Base-by-base conservation (phyloP, 2,888 invertebrate species). In the Tinea semifulvella region DNA sequence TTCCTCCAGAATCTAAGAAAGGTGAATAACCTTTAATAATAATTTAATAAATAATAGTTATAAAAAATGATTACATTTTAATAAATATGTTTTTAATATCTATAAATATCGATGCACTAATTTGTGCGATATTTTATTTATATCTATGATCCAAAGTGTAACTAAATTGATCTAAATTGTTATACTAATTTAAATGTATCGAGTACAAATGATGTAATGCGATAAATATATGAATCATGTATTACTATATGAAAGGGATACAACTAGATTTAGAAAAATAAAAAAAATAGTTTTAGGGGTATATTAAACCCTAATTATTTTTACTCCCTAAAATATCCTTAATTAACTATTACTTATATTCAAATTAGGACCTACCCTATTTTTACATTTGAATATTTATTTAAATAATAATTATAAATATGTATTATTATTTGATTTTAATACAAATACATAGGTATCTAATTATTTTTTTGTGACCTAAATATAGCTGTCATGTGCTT, bases 1-100 rank as follows among this genome's bases (percentile, higher is more conserved):
- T 76, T 50, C 65, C 63, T 31, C 46, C 44, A 13, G 45, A 46
- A 14, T 58, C 61, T 42, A 63, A 56, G 51, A 68, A 64, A 69
- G 72, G 72, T 71, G 56, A 63, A 52, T 60, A 46, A 5, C 26
- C 13, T n/a, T 3, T 11, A 19, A n/a, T 19, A 11, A 17, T 3
- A n/a, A n/a, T n/a, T n/a, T n/a, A n/a, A n/a, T n/a, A n/a, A n/a
- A n/a, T n/a, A n/a, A n/a, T n/a, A n/a, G n/a, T n/a, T n/a, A n/a
- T n/a, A n/a, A n/a, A n/a, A n/a, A n/a, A n/a, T n/a, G n/a, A 39
- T 20, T 39, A 19, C 7, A 2, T 10, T 40, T 22, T 40, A 22
- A 17, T 36, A 17, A n/a, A 17, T 36, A 18, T 36, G 7, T 36
- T 18, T 8, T 36, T 18, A 36, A 16, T 35, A 35, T 5, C 14